Evolutionary conservation across 2,888 invertebrate species (phyloP).

Genomic region (Tolmerus cingulatus): DNA sequence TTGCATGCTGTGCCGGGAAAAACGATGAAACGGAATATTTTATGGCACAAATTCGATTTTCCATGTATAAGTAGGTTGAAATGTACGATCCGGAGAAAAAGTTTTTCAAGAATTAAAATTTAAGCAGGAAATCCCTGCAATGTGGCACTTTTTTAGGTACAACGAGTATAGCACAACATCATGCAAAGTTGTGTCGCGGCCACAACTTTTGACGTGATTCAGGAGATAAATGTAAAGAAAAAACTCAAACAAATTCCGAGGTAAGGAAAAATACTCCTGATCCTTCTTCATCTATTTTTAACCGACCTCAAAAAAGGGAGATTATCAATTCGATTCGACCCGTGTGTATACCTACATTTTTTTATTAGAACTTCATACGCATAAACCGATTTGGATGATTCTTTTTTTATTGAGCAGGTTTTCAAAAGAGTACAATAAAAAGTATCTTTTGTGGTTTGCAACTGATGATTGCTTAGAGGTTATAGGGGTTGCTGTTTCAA

Average conservation of each 20-base stretch:
- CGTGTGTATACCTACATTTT: too few species aligned
- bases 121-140: neutral
- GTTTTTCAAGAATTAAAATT: neutral
- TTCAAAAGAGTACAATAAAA: too few species aligned
- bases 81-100: neutral
- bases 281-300: neutral
- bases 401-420: too few species aligned
- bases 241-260: neutral
- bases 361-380: too few species aligned
- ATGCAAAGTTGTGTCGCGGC: neutral
- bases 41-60: neutral
- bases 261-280: neutral
- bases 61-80: neutral
- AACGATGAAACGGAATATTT: neutral
- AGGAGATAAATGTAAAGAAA: neutral
- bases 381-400: too few species aligned
- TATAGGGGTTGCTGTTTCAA: too few species aligned
- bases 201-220: neutral
- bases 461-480: too few species aligned
- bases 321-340: too few species aligned
- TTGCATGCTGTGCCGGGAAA: neutral
- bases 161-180: neutral
- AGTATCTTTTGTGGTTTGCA: too few species aligned
- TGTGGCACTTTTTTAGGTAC: neutral
- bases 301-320: neutral